Conservation (phyloP, 2,888 invertebrate genomes). For the Cotesia congregata region DNA sequence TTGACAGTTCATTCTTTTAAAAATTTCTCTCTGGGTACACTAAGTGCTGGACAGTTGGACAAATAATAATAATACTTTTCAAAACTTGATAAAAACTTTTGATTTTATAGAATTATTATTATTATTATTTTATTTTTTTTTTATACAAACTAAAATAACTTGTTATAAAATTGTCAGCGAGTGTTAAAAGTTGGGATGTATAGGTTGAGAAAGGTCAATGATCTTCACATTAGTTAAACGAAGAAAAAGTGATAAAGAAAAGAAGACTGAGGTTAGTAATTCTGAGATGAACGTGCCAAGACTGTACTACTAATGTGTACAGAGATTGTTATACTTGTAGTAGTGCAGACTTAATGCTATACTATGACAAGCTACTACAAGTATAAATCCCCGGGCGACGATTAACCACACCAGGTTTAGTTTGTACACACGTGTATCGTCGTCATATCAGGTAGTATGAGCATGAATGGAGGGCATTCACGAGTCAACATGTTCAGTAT, state of each 20-base stretch:
- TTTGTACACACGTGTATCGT: constrained; percentile 39
- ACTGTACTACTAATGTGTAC: constrained; percentile 24
- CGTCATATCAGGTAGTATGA: constrained; percentile 41
- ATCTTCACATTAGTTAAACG: constrained; percentile 34
- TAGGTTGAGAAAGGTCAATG: constrained; percentile 43
- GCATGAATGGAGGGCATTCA: constrained; percentile 40
- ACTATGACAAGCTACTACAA: background rate
- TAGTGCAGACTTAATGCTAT: constrained; percentile 19
- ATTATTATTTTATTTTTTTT: background rate
- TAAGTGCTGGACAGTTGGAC: no score
- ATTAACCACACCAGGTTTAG: constrained; percentile 29
- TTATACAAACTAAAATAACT: no score
- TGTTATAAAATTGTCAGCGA: no score
- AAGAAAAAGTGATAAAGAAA: constrained; percentile 37
- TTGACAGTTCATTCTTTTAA: no score
- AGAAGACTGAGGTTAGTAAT: constrained; percentile 48
- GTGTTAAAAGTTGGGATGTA: background rate
- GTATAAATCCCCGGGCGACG: constrained; percentile 17
- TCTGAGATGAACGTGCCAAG: constrained; percentile 37
- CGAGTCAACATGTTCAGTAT: constrained; percentile 35
- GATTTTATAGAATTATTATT: background rate
- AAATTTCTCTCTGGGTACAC: no score
- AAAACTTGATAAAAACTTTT: no score
- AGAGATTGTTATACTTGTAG: background rate
- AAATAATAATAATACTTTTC: no score